Conservation (phyloP, 37 sponge, comb jelly and placozoan species). For the Theonella swinhoei region DNA sequence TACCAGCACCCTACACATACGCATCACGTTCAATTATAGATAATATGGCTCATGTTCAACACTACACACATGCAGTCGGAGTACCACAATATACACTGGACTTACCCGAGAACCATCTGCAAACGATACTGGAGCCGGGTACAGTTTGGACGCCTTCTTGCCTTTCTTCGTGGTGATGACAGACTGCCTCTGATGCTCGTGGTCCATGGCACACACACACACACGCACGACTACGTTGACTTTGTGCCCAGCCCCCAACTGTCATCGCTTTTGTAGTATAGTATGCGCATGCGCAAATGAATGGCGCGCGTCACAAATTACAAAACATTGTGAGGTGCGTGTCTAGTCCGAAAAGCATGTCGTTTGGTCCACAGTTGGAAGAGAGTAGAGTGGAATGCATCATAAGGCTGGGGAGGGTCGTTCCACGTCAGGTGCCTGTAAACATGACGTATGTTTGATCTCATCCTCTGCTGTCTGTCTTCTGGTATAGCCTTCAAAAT, state of each 20-base stretch:
- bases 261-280: no score
- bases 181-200: not conserved
- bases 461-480: slow-evolving; percentile 18
- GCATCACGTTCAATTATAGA: no score
- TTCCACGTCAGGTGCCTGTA: slow-evolving; percentile 80
- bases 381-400: slow-evolving; percentile 77
- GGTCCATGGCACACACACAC: not conserved
- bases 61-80: no score
- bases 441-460: slow-evolving; percentile 15
- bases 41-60: no score
- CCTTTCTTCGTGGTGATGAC: not conserved
- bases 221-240: not conserved
- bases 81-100: not conserved
- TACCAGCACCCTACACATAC: no score
- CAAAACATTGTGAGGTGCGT: not conserved
- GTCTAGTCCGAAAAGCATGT: slow-evolving; percentile 14
- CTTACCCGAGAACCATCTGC: not conserved
- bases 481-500: slow-evolving; percentile 11
- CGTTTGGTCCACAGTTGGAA: slow-evolving; percentile 74
- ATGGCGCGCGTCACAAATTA: not conserved
- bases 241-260: no score
- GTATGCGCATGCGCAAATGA: not conserved
- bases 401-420: slow-evolving; percentile 65
- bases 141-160: not conserved
- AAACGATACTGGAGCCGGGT: not conserved